Evolutionary conservation across 2,113 vertebrate genomes (phyloP), one percentile per base, ranked within the genome.

Genomic region (Neogobius melanostomus): DNA sequence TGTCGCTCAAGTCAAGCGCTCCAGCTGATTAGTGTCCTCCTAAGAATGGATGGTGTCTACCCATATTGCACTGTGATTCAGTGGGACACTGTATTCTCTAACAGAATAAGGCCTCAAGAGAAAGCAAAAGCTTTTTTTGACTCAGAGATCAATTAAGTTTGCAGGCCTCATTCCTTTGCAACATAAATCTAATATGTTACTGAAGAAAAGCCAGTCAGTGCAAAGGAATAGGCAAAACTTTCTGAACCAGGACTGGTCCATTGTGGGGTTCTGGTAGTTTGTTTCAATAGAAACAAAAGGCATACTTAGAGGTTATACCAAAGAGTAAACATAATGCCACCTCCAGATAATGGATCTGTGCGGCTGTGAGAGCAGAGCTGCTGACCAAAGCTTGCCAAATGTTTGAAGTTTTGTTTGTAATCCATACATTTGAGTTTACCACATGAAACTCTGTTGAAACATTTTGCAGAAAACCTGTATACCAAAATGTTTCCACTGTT

Each of bases 401-500:
- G 57, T 78, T 79, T 80, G 43, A 51, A 64, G 42, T 61, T 77
- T 74, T 72, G 28, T 71, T 76, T 76, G 61, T 57, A 70, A 57
- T 76, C 61, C 1, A 56, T 73, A 70, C 51, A 28, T 48, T 66
- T 59, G 56, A 42, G 16, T 71, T 73, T 44, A 53, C 59, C 42
- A 5, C 59, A 80, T 77, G 48, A 79, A 64, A 68, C 71, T 36
- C 28, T 66, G 36, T 61, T 69, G 67, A 83, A 84, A 81, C 72
- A 75, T 85, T 87, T 83, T 87, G 75, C 74, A 74, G 11, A 62
- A 68, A 59, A 67, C 11, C 72, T 59, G 50, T 77, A 54, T 74
- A 49, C 53, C 82, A 84, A 85, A 79, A 85, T 83, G 74, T 85
- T 83, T 87, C 74, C 71, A 44, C 56, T 57, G 28, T 16, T 17